These are phyloP conservation scores for Oophaga sylvatica DNA, from an alignment of 2,797 vertebrate species.

Conservation along the genomic window DNA sequence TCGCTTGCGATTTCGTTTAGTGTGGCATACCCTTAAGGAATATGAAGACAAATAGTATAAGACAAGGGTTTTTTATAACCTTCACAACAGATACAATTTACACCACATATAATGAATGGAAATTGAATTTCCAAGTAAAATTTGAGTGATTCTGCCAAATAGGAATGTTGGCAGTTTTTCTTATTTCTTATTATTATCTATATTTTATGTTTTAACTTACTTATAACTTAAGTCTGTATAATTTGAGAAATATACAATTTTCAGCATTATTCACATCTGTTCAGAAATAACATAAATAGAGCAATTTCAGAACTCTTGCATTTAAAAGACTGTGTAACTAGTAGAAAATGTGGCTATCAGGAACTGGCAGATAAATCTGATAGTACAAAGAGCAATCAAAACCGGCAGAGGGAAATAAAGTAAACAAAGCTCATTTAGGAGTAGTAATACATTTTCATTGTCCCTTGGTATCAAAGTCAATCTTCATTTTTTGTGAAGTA, in stretches of 20 bases:
- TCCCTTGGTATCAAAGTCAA: not conserved
- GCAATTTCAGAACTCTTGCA: not conserved
- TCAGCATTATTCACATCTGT: not conserved
- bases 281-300: not conserved
- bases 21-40: too few species aligned
- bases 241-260: not conserved
- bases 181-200: not conserved
- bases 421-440: not conserved
- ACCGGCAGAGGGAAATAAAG: not conserved
- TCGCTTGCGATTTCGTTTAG: too few species aligned
- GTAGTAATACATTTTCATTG: not conserved
- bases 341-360: not conserved
- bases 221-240: not conserved
- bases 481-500: slow-evolving; percentile 3
- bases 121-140: too few species aligned
- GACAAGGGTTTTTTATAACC: too few species aligned
- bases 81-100: too few species aligned
- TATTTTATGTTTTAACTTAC: not conserved
- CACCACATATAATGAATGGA: too few species aligned
- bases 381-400: not conserved
- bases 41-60: too few species aligned
- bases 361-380: not conserved
- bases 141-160: too few species aligned
- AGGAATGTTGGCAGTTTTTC: too few species aligned
- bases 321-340: not conserved